Evolutionary conservation across 2,888 invertebrate genomes (phyloP), one percentile per base, ranked within the genome.

Genomic region (Drosophila antonietae): DNA sequence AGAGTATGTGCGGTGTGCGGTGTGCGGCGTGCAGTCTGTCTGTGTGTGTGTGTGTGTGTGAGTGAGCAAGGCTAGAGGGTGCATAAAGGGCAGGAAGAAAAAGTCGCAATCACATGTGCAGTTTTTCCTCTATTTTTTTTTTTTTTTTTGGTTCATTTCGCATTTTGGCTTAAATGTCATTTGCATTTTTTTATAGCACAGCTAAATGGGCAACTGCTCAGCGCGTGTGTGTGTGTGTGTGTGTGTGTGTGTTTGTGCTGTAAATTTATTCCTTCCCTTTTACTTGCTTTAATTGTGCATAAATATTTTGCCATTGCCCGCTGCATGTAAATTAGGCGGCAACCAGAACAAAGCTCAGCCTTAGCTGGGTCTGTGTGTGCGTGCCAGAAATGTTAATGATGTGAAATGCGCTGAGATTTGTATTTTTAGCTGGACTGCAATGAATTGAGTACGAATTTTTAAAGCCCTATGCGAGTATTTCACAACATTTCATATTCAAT

Each of bases 261-360:
- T 44, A 73, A 81, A 88, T 86, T 80, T 88, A 88, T 89, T 80
- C 69, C 64, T 83, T 88, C 67, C 76, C 73, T 81, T 80, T 89
- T 75, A 88, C 86, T 88, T 90, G 88, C 82, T 90, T 87, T 87
- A 87, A 87, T 87, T 87, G 90, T 86, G 87, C 90, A 87, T 88
- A 90, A 90, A 86, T 90, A 90, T 90, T 88, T 88, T 84, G 59
- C 69, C 82, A 76, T 74, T 80, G 77, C 81, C 57, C 78, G 68
- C 57, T 81, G 83, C 90, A 90, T 86, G 74, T 81, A 90, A 88
- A 86, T 86, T 90, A 86, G 81, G 55, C 46, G 46, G 31, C 59
- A 43, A 28, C 31, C 56, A 63, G 31, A 33, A 58, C 55, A 66
- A 76, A 69, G 64, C 73, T 14, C 51, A 64, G 63, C 57, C 14